Conservation (phyloP, 2,797 vertebrate genomes). For the Glyptemys insculpta region DNA sequence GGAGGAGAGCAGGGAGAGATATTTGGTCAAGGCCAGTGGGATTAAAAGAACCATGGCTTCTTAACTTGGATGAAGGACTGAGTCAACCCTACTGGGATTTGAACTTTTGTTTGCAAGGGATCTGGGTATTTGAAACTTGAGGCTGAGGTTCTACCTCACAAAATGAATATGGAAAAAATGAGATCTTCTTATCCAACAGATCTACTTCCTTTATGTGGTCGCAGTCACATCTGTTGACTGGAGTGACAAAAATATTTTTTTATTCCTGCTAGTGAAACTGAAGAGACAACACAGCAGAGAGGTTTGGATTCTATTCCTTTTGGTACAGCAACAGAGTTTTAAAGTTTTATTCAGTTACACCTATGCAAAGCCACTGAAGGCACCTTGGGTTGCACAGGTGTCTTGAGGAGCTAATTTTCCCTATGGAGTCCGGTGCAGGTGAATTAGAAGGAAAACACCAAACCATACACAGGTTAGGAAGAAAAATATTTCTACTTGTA, state of each 20-base stretch:
- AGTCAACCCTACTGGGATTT: background rate
- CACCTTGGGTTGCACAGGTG: constrained; percentile 16
- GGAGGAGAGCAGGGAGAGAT: background rate
- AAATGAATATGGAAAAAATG: constrained; percentile 10
- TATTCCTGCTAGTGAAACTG: background rate
- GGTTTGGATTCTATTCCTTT: background rate
- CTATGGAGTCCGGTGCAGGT: background rate
- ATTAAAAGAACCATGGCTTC: background rate
- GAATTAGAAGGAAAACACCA: background rate
- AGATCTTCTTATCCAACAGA: constrained; percentile 28
- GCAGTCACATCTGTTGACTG: constrained; percentile 62
- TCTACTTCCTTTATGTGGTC: constrained; percentile 63
- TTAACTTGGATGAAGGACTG: background rate
- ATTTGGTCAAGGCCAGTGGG: background rate
- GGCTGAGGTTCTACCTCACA: background rate
- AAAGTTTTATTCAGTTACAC: constrained; percentile 19
- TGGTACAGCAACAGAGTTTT: background rate
- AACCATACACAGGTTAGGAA: background rate
- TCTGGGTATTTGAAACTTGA: background rate
- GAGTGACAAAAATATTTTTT: constrained; percentile 13
- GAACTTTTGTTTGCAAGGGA: accelerated
- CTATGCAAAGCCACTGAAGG: constrained; percentile 31
- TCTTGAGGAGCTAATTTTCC: background rate
- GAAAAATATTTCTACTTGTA: background rate
- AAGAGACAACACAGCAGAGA: background rate